Evolutionary conservation across 2,113 vertebrate species (phyloP).

Genomic region (Oncorhynchus clarkii): DNA sequence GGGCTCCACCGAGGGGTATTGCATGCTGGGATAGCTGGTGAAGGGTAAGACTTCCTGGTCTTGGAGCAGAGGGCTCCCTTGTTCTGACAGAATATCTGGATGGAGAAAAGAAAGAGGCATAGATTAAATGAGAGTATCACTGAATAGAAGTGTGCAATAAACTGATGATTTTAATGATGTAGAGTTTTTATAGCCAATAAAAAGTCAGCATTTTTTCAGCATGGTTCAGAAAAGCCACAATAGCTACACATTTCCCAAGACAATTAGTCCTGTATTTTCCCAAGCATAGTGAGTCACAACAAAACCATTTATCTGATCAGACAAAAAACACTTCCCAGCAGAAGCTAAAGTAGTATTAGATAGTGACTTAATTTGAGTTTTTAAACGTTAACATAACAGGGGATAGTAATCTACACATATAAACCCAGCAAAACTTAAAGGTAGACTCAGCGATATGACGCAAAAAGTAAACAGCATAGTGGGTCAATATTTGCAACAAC

Average conservation of each 20-base stretch:
- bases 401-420: constrained; percentile 34
- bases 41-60: constrained; percentile 85
- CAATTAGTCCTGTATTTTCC: no score
- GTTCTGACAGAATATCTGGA: constrained; percentile 86
- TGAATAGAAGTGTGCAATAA: not conserved
- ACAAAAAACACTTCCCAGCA: not conserved
- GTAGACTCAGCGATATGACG: no score
- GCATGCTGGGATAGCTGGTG: constrained; percentile 77
- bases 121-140: not conserved
- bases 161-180: not conserved
- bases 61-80: constrained; percentile 81
- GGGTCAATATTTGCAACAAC: no score
- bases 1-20: constrained; percentile 82
- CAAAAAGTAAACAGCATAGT: no score
- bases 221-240: no score
- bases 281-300: no score
- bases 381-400: constrained; percentile 12
- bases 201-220: no score
- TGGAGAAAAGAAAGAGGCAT: constrained; percentile 29
- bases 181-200: no score
- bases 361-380: not conserved
- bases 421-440: constrained; percentile 32
- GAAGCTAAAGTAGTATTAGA: not conserved
- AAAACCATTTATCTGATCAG: not conserved
- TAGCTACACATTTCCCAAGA: no score